Percentiles rank a stretch among this genome's conserved stretches.
Conservation (phyloP, 64 coral and sea anemone species). For the Dendronephthya gigantea region DNA sequence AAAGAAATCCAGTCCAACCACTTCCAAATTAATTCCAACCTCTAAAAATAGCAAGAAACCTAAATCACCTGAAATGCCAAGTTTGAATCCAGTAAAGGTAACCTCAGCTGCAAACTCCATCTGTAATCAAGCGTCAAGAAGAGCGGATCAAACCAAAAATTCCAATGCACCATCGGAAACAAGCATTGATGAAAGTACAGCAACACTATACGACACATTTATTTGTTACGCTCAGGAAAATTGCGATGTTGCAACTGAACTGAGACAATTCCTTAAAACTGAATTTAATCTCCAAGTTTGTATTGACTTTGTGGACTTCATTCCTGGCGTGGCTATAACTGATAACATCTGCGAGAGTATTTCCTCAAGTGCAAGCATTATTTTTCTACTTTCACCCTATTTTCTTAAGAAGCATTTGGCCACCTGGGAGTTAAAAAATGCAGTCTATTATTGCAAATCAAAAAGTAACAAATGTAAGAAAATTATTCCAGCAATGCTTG, state of each 20-base stretch:
- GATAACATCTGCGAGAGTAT: background rate
- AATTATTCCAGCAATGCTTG: background rate
- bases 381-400: background rate
- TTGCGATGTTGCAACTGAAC: background rate
- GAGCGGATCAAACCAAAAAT: background rate
- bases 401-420: background rate
- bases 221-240: background rate
- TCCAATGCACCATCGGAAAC: background rate
- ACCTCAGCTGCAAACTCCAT: too few species aligned
- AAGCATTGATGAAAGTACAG: background rate
- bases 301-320: background rate
- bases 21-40: too few species aligned
- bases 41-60: too few species aligned
- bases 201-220: background rate
- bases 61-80: too few species aligned
- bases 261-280: background rate
- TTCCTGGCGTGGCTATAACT: background rate
- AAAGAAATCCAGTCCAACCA: too few species aligned
- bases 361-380: background rate
- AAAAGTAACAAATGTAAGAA: background rate
- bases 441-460: background rate
- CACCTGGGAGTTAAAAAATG: background rate
- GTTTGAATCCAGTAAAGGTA: too few species aligned
- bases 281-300: background rate
- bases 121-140: background rate